phyloP scores from a whole-genome alignment of 2,888 invertebrate genomes.

The Eledone cirrhosa region DNA sequence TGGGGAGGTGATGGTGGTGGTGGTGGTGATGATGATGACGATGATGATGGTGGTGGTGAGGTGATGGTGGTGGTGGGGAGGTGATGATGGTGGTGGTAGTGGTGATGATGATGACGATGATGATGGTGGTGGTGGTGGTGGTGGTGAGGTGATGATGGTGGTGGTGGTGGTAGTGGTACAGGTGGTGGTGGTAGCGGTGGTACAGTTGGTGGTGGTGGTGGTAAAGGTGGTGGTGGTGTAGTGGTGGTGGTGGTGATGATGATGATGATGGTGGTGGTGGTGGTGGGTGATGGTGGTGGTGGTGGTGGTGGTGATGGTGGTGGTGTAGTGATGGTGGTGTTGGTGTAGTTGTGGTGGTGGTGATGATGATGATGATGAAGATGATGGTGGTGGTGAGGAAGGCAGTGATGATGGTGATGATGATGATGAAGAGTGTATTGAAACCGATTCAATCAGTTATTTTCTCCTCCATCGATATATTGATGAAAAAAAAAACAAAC shows the following conservation, averaged over 20 bases:
- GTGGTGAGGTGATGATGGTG: neutral
- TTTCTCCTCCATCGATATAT: neutral
- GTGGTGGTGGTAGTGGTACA: neutral
- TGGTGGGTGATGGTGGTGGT: neutral
- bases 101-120: constrained; percentile 31
- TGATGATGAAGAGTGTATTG: no score
- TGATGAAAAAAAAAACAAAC: neutral
- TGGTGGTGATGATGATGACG: neutral
- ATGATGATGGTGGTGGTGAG: no score
- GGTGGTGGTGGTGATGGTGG: neutral
- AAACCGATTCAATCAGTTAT: neutral
- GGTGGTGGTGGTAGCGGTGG: no score
- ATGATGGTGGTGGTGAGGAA: no score
- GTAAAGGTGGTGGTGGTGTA: neutral
- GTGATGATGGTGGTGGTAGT: constrained; percentile 10
- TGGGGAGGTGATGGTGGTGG: no score
- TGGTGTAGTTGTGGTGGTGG: no score
- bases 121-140: constrained; percentile 16
- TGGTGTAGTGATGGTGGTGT: neutral
- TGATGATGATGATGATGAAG: no score
- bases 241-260: constrained; percentile 10
- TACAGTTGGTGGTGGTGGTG: no score
- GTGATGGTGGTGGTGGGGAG: no score
- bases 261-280: constrained; percentile 20
- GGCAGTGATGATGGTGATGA: no score